phyloP scores from a whole-genome alignment of 2,797 vertebrate species.

The Schizothorax lantsangensis region DNA sequence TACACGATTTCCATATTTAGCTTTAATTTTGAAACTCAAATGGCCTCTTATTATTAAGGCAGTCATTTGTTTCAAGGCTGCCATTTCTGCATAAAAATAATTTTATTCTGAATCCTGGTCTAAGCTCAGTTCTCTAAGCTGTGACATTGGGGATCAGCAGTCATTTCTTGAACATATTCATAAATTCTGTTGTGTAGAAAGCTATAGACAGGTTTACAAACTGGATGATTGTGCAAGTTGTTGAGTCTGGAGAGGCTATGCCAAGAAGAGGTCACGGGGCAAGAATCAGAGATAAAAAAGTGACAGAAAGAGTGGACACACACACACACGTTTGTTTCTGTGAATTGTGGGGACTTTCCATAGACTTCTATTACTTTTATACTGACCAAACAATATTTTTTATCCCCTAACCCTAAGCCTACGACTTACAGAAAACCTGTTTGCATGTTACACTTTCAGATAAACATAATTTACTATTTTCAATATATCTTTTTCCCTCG shows the following conservation, averaged over 20 bases:
- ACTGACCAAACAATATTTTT: too few relatives aligned
- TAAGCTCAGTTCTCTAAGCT: not conserved
- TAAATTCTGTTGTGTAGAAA: not conserved
- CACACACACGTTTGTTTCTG: not conserved
- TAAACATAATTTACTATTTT: too few relatives aligned
- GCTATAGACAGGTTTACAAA: not conserved
- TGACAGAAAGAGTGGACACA: not conserved
- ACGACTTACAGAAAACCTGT: too few relatives aligned
- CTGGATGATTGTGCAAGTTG: not conserved
- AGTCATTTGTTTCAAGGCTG: not conserved
- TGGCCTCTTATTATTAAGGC: not conserved
- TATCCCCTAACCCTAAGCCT: too few relatives aligned
- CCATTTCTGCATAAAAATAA: not conserved
- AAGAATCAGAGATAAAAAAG: not conserved
- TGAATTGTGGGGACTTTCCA: too few relatives aligned
- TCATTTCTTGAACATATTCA: not conserved
- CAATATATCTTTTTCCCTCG: too few relatives aligned
- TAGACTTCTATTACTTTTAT: too few relatives aligned
- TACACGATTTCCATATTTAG: not conserved
- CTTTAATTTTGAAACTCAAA: not conserved
- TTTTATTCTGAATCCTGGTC: not conserved
- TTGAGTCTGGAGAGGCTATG: not conserved
- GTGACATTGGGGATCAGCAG: not conserved
- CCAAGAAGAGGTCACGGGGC: not conserved
- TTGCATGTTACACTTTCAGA: too few relatives aligned